Evolutionary conservation across 2,888 invertebrate genomes (phyloP).

Genomic region (Cerceris rybyensis): DNA sequence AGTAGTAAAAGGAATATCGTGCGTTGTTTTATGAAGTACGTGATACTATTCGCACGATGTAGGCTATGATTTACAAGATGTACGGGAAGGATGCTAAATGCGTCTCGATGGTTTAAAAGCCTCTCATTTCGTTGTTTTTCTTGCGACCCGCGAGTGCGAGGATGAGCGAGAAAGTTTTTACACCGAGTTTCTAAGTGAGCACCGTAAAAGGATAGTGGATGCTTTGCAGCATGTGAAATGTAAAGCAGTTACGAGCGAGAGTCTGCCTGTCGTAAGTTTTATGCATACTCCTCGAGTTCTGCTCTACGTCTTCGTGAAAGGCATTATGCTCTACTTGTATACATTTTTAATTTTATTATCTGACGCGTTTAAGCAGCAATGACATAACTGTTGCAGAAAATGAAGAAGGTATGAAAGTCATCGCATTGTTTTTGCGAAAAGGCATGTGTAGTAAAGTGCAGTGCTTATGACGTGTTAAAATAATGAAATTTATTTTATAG

Average conservation of each 20-base stretch:
- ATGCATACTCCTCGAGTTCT: slow-evolving; percentile 6
- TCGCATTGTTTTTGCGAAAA: too few species aligned
- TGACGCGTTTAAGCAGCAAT: background rate
- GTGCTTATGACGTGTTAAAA: too few species aligned
- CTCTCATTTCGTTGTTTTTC: slow-evolving; percentile 1
- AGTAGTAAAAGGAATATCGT: too few species aligned
- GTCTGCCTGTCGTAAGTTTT: slow-evolving; percentile 7
- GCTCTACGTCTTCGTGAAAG: background rate
- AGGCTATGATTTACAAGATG: background rate
- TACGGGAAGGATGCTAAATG: slow-evolving; percentile 10
- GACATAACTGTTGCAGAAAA: too few species aligned
- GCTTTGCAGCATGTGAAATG: background rate
- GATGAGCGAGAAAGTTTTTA: background rate
- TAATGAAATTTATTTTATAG: too few species aligned
- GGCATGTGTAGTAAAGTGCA: too few species aligned
- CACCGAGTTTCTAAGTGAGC: background rate
- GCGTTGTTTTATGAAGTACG: background rate
- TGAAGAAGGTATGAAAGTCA: too few species aligned
- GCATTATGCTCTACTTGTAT: slow-evolving; percentile 13
- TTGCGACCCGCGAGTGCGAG: background rate
- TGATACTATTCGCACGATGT: background rate
- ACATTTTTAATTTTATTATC: slow-evolving; percentile 11
- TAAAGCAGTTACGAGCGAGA: slow-evolving; percentile 3
- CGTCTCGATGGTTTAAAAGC: slow-evolving; percentile 9
- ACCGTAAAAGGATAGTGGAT: slow-evolving; percentile 8